A percentile compares a stretch with the other conserved stretches of the same genome.
Conservation (phyloP, 2,113 vertebrate genomes). For the Collichthys lucidus region DNA sequence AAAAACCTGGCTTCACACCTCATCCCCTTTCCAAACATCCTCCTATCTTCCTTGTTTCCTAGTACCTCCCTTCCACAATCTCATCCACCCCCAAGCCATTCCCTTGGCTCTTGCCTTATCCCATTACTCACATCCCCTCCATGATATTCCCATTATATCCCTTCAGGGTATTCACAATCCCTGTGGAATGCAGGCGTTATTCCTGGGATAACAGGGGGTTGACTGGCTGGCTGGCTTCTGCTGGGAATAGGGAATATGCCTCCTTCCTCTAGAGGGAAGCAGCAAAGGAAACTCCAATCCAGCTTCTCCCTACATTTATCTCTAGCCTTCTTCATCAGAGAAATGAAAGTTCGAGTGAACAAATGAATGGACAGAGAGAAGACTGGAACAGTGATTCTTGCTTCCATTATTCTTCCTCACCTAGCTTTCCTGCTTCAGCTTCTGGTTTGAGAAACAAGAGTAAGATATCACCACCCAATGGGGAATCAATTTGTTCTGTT, state of each 20-base stretch:
- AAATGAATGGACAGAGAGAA: slow-evolving; percentile 32
- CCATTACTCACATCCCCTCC: slow-evolving; percentile 68
- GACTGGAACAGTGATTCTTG: background rate
- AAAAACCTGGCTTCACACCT: slow-evolving; percentile 38
- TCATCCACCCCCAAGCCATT: slow-evolving; percentile 19
- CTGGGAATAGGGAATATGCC: slow-evolving; percentile 62
- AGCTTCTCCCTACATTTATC: slow-evolving; percentile 48
- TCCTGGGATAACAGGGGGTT: slow-evolving; percentile 67
- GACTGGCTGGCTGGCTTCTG: slow-evolving; percentile 59
- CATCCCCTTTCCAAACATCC: slow-evolving; percentile 39
- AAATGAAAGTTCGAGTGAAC: slow-evolving; percentile 35
- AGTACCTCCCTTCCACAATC: slow-evolving; percentile 20
- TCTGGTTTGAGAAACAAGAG: slow-evolving; percentile 34
- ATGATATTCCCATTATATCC: slow-evolving; percentile 76
- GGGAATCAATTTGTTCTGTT: slow-evolving; percentile 34
- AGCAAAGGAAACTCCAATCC: slow-evolving; percentile 22
- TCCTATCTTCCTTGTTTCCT: slow-evolving; percentile 30
- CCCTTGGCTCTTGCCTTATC: slow-evolving; percentile 62
- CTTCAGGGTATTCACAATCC: slow-evolving; percentile 74
- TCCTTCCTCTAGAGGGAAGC: slow-evolving; percentile 35
- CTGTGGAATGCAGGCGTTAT: slow-evolving; percentile 57
- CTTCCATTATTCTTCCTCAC: slow-evolving; percentile 15
- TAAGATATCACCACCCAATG: slow-evolving; percentile 25
- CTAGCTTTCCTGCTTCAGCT: background rate
- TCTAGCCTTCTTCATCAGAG: slow-evolving; percentile 44